Conservation (phyloP, 2,888 invertebrate genomes). For the Cantharis rufa region DNA sequence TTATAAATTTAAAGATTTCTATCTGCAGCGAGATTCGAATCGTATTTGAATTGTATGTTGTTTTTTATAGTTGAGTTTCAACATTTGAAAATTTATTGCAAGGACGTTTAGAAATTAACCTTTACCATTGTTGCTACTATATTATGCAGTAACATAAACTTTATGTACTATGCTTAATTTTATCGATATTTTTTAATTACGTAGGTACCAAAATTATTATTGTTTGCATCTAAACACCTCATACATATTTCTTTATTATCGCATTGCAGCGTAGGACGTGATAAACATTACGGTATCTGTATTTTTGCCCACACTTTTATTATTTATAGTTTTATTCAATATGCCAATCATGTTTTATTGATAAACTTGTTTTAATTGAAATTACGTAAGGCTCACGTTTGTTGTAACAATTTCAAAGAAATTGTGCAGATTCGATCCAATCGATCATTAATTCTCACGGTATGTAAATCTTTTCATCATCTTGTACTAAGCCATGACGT, state of each 20-base stretch:
- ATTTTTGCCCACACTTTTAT: neutral
- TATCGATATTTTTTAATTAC: neutral
- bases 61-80: too few relatives aligned
- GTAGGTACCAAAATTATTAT: neutral
- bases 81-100: too few relatives aligned
- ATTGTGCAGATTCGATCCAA: neutral
- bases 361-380: neutral
- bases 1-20: neutral
- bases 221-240: neutral
- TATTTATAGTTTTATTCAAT: neutral
- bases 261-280: neutral
- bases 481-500: neutral
- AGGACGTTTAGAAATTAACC: neutral
- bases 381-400: neutral
- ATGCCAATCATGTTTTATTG: neutral
- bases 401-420: neutral
- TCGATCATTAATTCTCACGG: neutral
- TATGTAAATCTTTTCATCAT: neutral
- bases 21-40: neutral
- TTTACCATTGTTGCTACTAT: neutral
- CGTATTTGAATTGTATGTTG: neutral
- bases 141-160: neutral
- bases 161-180: neutral
- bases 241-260: neutral
- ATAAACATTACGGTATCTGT: neutral